These are phyloP conservation scores for Pseudolycoriella hygida DNA, from an alignment of 2,888 invertebrate species.

Conservation along the genomic window DNA sequence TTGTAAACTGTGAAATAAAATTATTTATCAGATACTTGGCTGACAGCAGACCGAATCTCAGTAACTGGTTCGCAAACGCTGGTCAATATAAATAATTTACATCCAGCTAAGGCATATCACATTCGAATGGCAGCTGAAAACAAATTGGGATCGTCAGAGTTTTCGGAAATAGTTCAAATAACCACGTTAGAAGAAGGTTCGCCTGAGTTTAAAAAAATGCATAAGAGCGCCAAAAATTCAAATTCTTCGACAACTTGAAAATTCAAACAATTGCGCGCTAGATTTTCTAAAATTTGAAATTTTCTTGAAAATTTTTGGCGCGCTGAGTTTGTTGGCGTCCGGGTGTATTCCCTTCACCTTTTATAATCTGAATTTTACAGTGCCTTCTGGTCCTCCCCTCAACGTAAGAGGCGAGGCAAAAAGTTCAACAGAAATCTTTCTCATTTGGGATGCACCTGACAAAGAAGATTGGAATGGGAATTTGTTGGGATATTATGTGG, in stretches of 20 bases:
- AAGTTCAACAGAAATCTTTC: slow-evolving; percentile 67
- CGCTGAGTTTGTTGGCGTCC: no score
- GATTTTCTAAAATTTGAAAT: no score
- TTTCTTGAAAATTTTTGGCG: no score
- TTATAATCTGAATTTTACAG: neutral
- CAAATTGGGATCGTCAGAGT: slow-evolving; percentile 71
- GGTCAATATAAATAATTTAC: slow-evolving; percentile 60
- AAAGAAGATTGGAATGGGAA: slow-evolving; percentile 77
- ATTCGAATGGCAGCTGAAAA: slow-evolving; percentile 80
- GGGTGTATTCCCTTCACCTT: no score
- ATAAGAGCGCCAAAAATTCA: no score
- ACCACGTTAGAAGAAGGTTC: slow-evolving; percentile 60
- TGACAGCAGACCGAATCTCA: slow-evolving; percentile 62
- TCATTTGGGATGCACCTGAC: slow-evolving; percentile 76
- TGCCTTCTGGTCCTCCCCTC: slow-evolving; percentile 64
- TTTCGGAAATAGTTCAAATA: slow-evolving; percentile 71
- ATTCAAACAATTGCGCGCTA: no score
- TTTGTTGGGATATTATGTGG: slow-evolving; percentile 71
- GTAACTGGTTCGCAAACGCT: slow-evolving; percentile 70
- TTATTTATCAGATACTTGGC: slow-evolving; percentile 49
- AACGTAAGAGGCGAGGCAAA: slow-evolving; percentile 69
- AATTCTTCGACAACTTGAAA: no score
- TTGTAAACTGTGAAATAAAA: slow-evolving; percentile 12
- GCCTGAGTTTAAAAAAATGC: neutral
- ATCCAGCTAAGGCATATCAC: slow-evolving; percentile 76